Evolutionary conservation across 2,113 vertebrate species (phyloP), one percentile per base, ranked within the genome.

Genomic region (Alexandromys fortis): DNA sequence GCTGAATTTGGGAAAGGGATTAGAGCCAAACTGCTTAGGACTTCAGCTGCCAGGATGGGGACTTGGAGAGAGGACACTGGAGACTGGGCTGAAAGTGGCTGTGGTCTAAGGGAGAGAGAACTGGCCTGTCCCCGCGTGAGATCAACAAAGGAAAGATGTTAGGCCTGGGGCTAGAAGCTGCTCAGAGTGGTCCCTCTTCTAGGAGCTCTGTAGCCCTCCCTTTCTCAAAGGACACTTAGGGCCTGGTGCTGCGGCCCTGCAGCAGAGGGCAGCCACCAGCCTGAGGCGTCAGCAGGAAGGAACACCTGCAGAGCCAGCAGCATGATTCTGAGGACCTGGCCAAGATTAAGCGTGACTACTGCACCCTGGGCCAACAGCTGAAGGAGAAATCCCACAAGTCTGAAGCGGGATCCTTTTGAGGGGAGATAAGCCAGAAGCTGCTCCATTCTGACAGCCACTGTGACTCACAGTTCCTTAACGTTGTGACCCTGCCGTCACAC

Each of bases 211-310:
- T 45, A 65, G 7, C 58, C 16, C 61, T 65, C 61, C 19, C 16
- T 11, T 65, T n/a, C 61, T 33, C 61, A 45, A 30, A 85, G 82
- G 58, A 63, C 38, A 26, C 1, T 65, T 6, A 19, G 58, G 45
- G n/a, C 65, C 87, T 63, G 49, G 67, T 7, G 0, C 47, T 0
- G 9, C 42, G 11, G n/a, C 3, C 45, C 2, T 19, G 11, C 14
- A 3, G 33, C 73, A 90, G 79, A 89, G 49, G 33, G 7, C 65
- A 75, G 42, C 86, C 16, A 0, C 89, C 0, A 11, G 49, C 33
- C 2, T 30, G 19, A 63, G 2, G 24, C 4, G 10, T 68, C 86
- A 45, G 65, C 35, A 13, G 72, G 70, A 90, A n/a, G 68, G 7
- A 21, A 28, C 22, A 52, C 28, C 65, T 68, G 63, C 38, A 1